A percentile compares a stretch with the other conserved stretches of the same genome.
These are phyloP conservation scores for Leistus spinibarbis DNA, from an alignment of 2,888 invertebrate genomes.

Conservation along the genomic window DNA sequence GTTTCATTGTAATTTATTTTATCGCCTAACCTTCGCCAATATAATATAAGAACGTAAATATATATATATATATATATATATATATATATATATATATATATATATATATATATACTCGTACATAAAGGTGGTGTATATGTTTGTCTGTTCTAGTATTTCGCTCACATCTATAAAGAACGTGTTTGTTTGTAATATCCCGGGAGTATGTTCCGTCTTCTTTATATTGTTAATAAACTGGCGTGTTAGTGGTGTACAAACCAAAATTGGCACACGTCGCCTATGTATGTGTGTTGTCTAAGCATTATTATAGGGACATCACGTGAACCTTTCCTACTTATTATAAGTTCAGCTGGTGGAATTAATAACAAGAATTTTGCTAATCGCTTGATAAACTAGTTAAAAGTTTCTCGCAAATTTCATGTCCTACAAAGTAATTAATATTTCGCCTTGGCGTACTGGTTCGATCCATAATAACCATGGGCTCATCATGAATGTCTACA, in stretches of 20 bases:
- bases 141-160: constrained; percentile 25
- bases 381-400: constrained; percentile 38
- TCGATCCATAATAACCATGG: background rate
- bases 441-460: constrained; percentile 25
- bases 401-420: constrained; percentile 27
- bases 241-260: background rate
- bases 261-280: background rate
- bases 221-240: constrained; percentile 34
- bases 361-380: constrained; percentile 37
- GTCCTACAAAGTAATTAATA: constrained; percentile 36
- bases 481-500: background rate
- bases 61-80: background rate
- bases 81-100: background rate
- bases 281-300: constrained; percentile 9
- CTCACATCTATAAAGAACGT: constrained; percentile 34
- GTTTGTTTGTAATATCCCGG: constrained; percentile 28
- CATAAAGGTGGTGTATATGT: background rate
- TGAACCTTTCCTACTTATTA: constrained; percentile 21
- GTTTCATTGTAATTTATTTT: constrained; percentile 36
- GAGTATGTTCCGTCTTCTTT: constrained; percentile 28
- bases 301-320: constrained; percentile 12
- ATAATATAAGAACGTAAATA: constrained; percentile 17
- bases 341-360: constrained; percentile 35
- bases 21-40: constrained; percentile 26
- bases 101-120: background rate